Evolutionary conservation across 2,113 vertebrate genomes (phyloP).

Genomic region (Pyrgilauda ruficollis): DNA sequence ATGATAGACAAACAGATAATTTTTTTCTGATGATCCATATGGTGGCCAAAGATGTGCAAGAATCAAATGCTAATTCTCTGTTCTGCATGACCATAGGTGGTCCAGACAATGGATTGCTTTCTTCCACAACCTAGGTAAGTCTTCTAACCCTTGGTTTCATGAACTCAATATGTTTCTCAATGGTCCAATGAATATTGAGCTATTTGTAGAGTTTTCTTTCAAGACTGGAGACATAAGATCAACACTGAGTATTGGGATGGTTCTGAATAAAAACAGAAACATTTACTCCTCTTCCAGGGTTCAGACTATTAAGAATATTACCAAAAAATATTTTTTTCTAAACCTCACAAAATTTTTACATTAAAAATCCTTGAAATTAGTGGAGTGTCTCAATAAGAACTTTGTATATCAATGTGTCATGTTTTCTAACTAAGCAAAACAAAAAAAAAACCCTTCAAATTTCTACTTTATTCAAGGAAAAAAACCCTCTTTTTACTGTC

Average conservation of each 20-base stretch:
- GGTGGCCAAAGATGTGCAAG: background rate
- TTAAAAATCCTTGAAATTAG: background rate
- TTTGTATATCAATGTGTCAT: background rate
- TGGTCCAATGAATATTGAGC: background rate
- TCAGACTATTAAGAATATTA: background rate
- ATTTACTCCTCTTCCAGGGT: background rate
- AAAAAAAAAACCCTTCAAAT: background rate
- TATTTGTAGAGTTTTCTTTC: background rate
- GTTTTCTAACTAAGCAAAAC: background rate
- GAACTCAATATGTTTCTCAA: background rate
- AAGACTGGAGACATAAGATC: background rate
- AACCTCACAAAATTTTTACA: background rate
- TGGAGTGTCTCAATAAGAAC: background rate
- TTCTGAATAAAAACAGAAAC: background rate
- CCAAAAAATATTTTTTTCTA: background rate
- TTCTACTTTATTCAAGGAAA: background rate
- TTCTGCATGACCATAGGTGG: fast-evolving
- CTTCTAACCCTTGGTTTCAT: background rate
- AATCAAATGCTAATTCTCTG: background rate
- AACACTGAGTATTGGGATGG: background rate
- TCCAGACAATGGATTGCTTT: background rate
- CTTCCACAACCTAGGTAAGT: background rate
- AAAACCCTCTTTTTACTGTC: background rate
- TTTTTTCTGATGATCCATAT: background rate
- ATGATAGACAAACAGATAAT: fast-evolving